phyloP scores from a whole-genome alignment of 2,797 vertebrate genomes.

The Bucorvus abyssinicus region DNA sequence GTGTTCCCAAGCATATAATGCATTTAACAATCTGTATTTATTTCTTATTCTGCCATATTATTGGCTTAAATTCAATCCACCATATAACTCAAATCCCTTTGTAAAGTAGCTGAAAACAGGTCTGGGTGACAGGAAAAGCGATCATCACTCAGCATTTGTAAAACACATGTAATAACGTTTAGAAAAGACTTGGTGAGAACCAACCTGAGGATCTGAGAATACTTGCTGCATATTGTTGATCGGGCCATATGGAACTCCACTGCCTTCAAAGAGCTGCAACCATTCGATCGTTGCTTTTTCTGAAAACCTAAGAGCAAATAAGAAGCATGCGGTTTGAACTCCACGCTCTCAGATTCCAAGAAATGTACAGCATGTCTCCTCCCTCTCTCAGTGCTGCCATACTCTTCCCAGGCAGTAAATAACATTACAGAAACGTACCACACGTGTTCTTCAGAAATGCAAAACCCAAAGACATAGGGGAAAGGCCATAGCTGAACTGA shows the following conservation, averaged over 20 bases:
- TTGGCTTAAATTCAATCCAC: background rate
- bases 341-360: conserved; percentile 9
- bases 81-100: background rate
- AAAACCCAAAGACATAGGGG: conserved; percentile 1
- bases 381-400: background rate
- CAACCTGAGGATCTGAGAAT: conserved; percentile 90
- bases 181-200: conserved; percentile 43
- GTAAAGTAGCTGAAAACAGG: background rate
- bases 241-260: conserved; percentile 88
- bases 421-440: conserved; percentile 40
- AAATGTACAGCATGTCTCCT: background rate
- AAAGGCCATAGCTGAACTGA: conserved; percentile 30
- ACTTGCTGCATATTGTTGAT: conserved; percentile 93
- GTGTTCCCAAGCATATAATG: background rate
- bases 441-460: conserved; percentile 43
- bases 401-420: conserved; percentile 23
- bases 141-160: background rate
- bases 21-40: background rate
- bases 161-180: background rate
- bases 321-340: conserved; percentile 45
- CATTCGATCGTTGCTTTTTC: conserved; percentile 84
- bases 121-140: background rate
- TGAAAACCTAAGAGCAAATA: conserved; percentile 81
- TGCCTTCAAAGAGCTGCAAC: conserved; percentile 88
- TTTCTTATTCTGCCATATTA: background rate